These are phyloP conservation scores for Euphydryas editha DNA, from an alignment of 2,888 invertebrate genomes.

Conservation along the genomic window DNA sequence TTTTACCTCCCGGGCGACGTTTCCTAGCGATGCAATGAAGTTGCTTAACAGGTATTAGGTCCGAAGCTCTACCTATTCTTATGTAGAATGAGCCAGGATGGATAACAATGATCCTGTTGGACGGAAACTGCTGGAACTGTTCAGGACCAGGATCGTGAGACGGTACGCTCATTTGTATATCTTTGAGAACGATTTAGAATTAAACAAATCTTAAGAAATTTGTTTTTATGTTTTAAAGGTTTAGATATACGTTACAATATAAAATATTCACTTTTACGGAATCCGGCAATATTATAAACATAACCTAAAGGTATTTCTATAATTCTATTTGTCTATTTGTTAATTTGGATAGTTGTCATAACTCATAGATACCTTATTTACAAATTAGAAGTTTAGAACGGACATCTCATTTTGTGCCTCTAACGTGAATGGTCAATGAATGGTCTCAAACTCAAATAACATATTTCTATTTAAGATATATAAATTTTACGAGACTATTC, in stretches of 20 bases:
- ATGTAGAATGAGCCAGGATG: constrained; percentile 96
- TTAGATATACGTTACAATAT: neutral
- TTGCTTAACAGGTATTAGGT: constrained; percentile 92
- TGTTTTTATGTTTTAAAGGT: neutral
- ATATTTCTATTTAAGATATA: no score
- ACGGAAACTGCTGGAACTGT: constrained; percentile 86
- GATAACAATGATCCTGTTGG: constrained; percentile 94
- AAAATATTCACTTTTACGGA: neutral
- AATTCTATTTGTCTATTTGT: no score
- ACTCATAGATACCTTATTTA: neutral
- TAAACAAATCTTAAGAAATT: neutral
- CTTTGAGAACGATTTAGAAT: neutral
- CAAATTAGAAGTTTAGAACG: no score
- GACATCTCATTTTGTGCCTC: no score
- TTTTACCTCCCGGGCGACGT: constrained; percentile 80
- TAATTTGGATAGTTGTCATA: neutral
- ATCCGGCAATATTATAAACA: constrained; percentile 20
- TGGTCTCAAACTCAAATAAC: no score
- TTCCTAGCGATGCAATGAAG: constrained; percentile 93
- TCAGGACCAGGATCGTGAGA: constrained; percentile 70
- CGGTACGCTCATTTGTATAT: constrained; percentile 64
- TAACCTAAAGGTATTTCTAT: no score
- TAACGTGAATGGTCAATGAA: no score
- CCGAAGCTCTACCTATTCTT: constrained; percentile 95
- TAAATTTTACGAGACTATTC: no score